Base-by-base conservation (phyloP, 2,888 invertebrate species). In the Aphidius colemani region DNA sequence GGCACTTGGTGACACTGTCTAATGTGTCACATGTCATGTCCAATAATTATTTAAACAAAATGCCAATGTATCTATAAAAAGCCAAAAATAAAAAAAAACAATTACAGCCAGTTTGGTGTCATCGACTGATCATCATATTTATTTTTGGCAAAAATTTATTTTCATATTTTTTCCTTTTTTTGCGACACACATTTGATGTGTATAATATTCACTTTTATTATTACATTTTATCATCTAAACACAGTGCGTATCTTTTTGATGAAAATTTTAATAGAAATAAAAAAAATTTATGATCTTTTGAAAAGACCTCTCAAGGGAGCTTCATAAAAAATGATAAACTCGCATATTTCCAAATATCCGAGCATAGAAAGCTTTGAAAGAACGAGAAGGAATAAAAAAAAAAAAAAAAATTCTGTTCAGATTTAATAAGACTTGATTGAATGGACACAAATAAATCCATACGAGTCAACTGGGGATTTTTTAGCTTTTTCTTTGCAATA, bases 121-220 rank as follows among this genome's bases (percentile, higher is more conserved):
- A 75, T 75, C 75, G 74, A 75, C 74, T 75, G 75, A 74, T 73
- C 71, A 71, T 65, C 30, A 30, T 30, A 30, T 30, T 30, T 30
- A 30, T 30, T 30, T 30, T 30, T 30, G 30, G 30, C 30, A 30
- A 30, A 30, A 30, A 30, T 30, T 30, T 30, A 30, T 30, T n/a
- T n/a, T n/a, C n/a, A n/a, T 30, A 30, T 2, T 18, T 18, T 18
- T 18, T 18, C 1, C 1, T 18, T 18, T 18, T 18, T 13, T 18
- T 18, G 13, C 13, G 13, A 18, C 13, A 18, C 13, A 18, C 13
- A 18, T 18, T 18, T 2, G n/a, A n/a, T n/a, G 2, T 18, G 1
- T 18, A 2, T 18, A 18, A 18, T 18, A 18, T 18, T 18, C 2
- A 18, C 2, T 18, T 18, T 18, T 18, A 18, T 18, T 18, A 18